These are phyloP conservation scores for Crotophaga sulcirostris DNA, from an alignment of 2,113 vertebrate genomes.

Conservation along the genomic window DNA sequence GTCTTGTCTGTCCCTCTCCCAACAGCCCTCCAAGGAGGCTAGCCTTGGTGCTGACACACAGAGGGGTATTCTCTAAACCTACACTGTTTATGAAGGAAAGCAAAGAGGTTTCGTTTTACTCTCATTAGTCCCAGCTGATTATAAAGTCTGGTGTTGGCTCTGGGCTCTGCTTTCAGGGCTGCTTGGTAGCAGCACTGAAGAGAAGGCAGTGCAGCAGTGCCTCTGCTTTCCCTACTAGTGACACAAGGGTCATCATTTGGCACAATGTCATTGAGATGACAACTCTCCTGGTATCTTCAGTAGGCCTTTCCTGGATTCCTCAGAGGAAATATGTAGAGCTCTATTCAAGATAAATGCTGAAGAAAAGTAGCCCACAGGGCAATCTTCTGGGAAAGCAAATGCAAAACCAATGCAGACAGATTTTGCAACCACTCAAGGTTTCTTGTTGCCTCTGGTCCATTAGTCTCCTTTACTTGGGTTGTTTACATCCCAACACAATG, in stretches of 20 bases:
- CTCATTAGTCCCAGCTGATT: neutral
- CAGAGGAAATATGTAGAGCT: neutral
- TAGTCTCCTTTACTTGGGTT: neutral
- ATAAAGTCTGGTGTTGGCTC: neutral
- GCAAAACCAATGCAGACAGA: neutral
- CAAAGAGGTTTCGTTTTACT: neutral
- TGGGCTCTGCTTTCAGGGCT: neutral
- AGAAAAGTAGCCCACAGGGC: neutral
- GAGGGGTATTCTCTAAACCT: neutral
- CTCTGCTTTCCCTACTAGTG: neutral
- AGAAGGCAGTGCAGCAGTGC: neutral
- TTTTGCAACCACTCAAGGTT: neutral
- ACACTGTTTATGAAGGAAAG: accelerated
- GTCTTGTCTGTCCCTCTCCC: neutral
- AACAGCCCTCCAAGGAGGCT: neutral
- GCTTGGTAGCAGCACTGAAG: neutral
- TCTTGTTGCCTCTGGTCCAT: neutral
- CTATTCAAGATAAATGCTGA: neutral
- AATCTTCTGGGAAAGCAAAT: neutral
- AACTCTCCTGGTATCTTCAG: neutral
- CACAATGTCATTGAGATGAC: neutral
- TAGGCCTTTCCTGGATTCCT: neutral
- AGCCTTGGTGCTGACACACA: neutral
- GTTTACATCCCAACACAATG: neutral
- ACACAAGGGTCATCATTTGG: neutral